These are phyloP conservation scores for Sphaeramia orbicularis DNA, from an alignment of 2,797 vertebrate species.

Conservation along the genomic window DNA sequence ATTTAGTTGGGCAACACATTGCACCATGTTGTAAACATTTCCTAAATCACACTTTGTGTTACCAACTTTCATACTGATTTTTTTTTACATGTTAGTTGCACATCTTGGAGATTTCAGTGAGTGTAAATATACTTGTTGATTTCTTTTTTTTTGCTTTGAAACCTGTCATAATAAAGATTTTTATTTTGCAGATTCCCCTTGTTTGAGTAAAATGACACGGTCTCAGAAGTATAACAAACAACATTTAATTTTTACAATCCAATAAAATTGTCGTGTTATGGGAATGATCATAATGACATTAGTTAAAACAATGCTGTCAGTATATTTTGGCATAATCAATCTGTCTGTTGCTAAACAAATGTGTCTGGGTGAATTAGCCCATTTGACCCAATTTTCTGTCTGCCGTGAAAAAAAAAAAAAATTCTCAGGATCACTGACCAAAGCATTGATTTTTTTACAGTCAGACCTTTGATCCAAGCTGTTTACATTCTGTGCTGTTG, in stretches of 20 bases:
- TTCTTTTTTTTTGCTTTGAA: slow-evolving; percentile 32
- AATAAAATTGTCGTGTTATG: slow-evolving; percentile 63
- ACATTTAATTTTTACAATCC: slow-evolving; percentile 74
- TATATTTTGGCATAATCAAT: slow-evolving; percentile 32
- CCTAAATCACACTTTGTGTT: slow-evolving; percentile 45
- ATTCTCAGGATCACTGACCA: slow-evolving; percentile 14
- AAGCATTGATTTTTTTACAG: slow-evolving; percentile 18
- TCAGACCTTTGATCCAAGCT: slow-evolving; percentile 55
- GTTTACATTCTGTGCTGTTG: slow-evolving; percentile 49
- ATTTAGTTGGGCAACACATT: slow-evolving; percentile 32
- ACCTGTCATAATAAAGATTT: slow-evolving; percentile 71
- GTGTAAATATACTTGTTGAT: slow-evolving; percentile 36
- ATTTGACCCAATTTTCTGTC: slow-evolving; percentile 44
- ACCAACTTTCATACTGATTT: slow-evolving; percentile 33
- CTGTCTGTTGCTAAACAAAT: slow-evolving; percentile 35
- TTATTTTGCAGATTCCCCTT: slow-evolving; percentile 65
- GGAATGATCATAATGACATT: slow-evolving; percentile 81
- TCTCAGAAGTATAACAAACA: slow-evolving; percentile 59
- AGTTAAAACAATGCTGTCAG: slow-evolving; percentile 47
- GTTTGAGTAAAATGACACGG: slow-evolving; percentile 34
- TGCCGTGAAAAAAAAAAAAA: too few relatives aligned
- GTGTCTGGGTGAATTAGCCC: slow-evolving; percentile 10
- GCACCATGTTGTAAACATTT: slow-evolving; percentile 38
- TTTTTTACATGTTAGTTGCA: slow-evolving; percentile 50
- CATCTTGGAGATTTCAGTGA: slow-evolving; percentile 46